These are phyloP conservation scores for Holcopasites calliopsidis DNA, from an alignment of 1,140 invertebrate species.

Conservation along the genomic window DNA sequence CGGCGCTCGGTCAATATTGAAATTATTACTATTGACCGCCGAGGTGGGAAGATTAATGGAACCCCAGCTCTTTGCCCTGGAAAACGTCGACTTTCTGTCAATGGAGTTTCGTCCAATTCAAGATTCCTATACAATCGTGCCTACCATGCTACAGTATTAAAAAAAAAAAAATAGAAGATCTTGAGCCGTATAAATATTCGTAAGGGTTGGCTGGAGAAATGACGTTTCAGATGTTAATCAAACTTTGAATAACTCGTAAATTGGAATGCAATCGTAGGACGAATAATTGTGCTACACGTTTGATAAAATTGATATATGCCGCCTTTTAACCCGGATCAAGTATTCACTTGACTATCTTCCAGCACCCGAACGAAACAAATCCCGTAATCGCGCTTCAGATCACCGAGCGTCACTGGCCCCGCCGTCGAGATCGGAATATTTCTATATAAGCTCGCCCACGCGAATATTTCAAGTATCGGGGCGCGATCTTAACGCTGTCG, in stretches of 20 bases:
- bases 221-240: neutral
- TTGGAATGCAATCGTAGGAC: neutral
- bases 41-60: constrained; percentile 58
- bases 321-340: no score
- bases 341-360: no score
- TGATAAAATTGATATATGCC: no score
- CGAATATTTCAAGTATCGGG: constrained; percentile 5
- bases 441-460: constrained; percentile 40
- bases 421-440: neutral
- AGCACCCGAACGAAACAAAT: neutral
- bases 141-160: neutral
- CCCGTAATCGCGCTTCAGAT: constrained; percentile 18
- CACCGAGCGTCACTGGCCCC: neutral
- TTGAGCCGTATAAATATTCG: neutral
- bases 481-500: constrained; percentile 6
- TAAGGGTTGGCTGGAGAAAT: neutral
- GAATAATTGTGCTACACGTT: no score
- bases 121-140: neutral
- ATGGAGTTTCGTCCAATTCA: neutral
- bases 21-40: constrained; percentile 66
- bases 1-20: constrained; percentile 70
- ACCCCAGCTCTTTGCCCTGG: neutral
- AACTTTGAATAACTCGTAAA: neutral
- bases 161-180: no score
- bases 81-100: constrained; percentile 32